A percentile compares a stretch with the other conserved stretches of the same genome.
These are phyloP conservation scores for Mycteria americana DNA, from an alignment of 2,797 vertebrate genomes.

Conservation along the genomic window DNA sequence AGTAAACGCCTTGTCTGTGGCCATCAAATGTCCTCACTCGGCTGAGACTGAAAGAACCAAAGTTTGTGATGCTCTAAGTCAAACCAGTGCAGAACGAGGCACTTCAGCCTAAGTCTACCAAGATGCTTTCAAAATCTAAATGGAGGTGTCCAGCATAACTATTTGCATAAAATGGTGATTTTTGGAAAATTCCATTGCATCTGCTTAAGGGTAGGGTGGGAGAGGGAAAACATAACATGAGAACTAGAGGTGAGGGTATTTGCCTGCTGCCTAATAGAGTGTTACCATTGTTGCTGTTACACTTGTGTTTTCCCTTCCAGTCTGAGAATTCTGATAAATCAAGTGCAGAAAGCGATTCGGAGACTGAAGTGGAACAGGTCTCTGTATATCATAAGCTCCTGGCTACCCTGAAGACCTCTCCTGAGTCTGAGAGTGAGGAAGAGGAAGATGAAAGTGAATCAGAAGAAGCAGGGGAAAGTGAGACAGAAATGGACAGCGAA, in stretches of 20 bases:
- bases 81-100: neutral
- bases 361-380: slow-evolving; percentile 78
- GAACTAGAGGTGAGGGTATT: neutral
- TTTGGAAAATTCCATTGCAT: neutral
- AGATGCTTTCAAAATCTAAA: neutral
- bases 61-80: neutral
- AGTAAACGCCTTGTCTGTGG: neutral
- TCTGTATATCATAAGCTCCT: slow-evolving; percentile 90
- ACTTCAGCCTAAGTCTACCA: neutral
- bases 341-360: slow-evolving; percentile 73
- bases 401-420: slow-evolving; percentile 79
- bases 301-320: slow-evolving; percentile 62
- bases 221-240: neutral
- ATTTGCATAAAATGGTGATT: neutral
- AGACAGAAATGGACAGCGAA: slow-evolving; percentile 10
- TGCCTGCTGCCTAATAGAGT: neutral
- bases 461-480: slow-evolving; percentile 58
- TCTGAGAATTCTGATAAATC: slow-evolving; percentile 81
- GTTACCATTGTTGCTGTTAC: neutral
- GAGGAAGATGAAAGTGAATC: slow-evolving; percentile 79
- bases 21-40: neutral
- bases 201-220: neutral
- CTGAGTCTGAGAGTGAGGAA: slow-evolving; percentile 70
- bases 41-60: neutral
- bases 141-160: neutral